phyloP scores from a whole-genome alignment of 2,113 vertebrate genomes.

The Brachionichthys hirsutus region DNA sequence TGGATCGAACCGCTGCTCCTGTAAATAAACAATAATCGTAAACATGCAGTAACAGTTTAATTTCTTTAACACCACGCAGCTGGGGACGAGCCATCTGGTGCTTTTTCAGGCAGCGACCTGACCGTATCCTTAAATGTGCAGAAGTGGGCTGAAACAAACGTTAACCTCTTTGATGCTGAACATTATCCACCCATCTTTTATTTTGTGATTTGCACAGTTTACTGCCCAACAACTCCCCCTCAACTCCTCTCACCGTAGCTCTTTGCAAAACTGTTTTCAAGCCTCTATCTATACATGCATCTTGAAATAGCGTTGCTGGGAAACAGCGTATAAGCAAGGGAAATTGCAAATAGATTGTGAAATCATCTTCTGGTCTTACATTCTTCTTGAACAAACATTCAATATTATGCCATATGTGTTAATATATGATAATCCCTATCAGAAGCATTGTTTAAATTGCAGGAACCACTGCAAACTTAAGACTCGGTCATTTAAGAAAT shows the following conservation, averaged over 20 bases:
- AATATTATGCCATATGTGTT: not conserved
- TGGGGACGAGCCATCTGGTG: not conserved
- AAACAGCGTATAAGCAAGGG: constrained; percentile 7
- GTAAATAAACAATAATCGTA: not conserved
- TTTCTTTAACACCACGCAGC: not conserved
- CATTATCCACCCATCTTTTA: constrained; percentile 6
- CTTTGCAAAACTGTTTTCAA: constrained; percentile 11
- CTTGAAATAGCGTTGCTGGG: constrained; percentile 24
- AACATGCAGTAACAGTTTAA: not conserved
- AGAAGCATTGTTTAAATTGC: too few species aligned
- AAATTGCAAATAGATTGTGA: constrained; percentile 4
- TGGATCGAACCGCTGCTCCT: not conserved
- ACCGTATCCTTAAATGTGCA: not conserved
- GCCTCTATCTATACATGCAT: not conserved
- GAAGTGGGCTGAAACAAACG: not conserved
- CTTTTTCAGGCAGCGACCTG: too few species aligned
- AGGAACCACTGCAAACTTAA: too few species aligned
- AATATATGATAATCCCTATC: too few species aligned
- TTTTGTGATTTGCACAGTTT: not conserved
- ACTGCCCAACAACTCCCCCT: constrained; percentile 17
- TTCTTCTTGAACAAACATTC: not conserved
- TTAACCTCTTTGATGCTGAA: not conserved
- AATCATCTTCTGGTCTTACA: constrained; percentile 8
- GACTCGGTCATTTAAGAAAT: too few species aligned
- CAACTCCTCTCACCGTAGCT: not conserved